A percentile compares a stretch with the other conserved stretches of the same genome.
Evolutionary conservation across 2,113 vertebrate species (phyloP).

Genomic region (Rostratula benghalensis): DNA sequence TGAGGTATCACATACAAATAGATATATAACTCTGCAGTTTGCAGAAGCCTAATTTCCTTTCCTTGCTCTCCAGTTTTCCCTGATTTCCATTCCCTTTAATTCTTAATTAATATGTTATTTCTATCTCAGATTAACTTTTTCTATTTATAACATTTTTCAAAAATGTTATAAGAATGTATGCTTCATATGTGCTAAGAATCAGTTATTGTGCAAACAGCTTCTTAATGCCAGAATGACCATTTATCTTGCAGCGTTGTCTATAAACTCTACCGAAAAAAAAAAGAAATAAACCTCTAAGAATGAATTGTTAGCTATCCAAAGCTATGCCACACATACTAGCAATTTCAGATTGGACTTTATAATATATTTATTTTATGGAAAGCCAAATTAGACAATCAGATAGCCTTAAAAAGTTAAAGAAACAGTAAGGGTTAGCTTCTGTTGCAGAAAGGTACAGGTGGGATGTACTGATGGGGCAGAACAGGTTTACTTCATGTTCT

Average conservation of each 20-base stretch:
- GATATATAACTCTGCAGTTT: not conserved
- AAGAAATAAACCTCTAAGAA: not conserved
- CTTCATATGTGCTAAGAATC: not conserved
- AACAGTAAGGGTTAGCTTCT: not conserved
- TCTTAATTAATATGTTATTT: not conserved
- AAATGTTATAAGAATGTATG: not conserved
- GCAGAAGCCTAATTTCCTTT: not conserved
- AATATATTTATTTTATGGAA: not conserved
- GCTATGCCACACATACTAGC: not conserved
- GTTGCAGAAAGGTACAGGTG: not conserved
- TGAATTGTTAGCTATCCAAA: not conserved
- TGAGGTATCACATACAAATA: not conserved
- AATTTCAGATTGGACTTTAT: not conserved
- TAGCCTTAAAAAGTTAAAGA: not conserved
- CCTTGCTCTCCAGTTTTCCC: not conserved
- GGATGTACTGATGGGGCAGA: not conserved
- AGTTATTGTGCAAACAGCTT: not conserved
- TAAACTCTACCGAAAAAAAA: not conserved
- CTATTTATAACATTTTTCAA: not conserved
- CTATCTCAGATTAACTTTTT: not conserved
- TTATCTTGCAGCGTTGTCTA: not conserved
- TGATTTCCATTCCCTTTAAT: not conserved
- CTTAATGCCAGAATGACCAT: not conserved
- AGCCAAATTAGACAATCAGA: not conserved
- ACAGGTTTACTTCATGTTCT: not conserved